Base-by-base conservation (phyloP, 2,113 vertebrate species). In the Sinocyclocheilus rhinocerous region DNA sequence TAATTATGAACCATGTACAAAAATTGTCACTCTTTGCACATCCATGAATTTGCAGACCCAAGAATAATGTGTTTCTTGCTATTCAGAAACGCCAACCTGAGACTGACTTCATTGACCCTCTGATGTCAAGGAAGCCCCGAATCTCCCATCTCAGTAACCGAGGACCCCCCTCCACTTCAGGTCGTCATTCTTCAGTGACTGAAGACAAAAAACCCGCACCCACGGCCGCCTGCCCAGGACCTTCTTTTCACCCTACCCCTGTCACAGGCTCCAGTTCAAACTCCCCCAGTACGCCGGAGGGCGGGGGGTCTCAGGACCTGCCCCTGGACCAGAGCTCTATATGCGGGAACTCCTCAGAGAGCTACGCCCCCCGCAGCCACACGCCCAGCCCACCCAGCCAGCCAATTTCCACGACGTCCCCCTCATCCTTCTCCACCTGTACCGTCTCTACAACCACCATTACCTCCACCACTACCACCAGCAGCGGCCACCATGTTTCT, bases 261-360 rank as follows among this genome's bases (percentile, higher is more conserved):
- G 73, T 76, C 73, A 76, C 89, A 89, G 95, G 96, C 91, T 97
- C 95, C 81, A 95, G 92, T 93, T 96, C 96, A 88, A 96, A 94
- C 88, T 97, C 95, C 55, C 96, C 96, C 52, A 96, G 95, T 93
- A 97, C 96, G 86, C 95, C 96, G 0, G 95, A 97, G 92, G 95
- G 96, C 87, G 92, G 90, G 7, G 96, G 96, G 72, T 97, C 95
- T 59, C 95, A 97, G 92, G 95, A 97, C 91, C 92, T 97, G 76
- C 96, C 95, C 4, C 78, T 95, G 84, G 95, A 96, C 20, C 91
- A 94, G 91, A 94, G 94, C 84, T 95, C 92, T 73, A 94, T 92
- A 61, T 96, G 90, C 84, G 92, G 94, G 93, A 95, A 96, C 92
- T 95, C 95, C 87, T 93, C 93, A 59, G 92, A 94, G 93, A 92